Evolutionary conservation across 2,113 vertebrate species (phyloP), one percentile per base, ranked within the genome.

Genomic region (Thunnus maccoyii): DNA sequence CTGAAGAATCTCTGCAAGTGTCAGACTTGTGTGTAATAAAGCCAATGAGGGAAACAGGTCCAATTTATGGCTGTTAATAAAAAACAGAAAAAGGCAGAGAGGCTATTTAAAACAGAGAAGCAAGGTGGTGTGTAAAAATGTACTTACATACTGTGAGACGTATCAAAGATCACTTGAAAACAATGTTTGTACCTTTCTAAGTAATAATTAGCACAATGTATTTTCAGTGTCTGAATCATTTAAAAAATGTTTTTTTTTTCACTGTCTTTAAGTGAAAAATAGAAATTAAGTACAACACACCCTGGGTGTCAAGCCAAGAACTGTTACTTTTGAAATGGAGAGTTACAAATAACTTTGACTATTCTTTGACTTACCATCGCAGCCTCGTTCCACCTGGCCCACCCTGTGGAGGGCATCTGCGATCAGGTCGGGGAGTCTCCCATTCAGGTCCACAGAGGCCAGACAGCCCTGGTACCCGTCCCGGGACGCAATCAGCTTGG

Each of bases 391-490:
- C 89, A 98, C 96, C 92, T 97, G 96, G 22, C 96, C 97, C 84
- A 97, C 96, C 82, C 96, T 95, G 93, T 97, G 97, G 94, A 97
- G 96, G 89, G 97, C 97, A 66, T 98, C 97, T 0, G 95, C 95
- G 8, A 98, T 95, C 94, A 98, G 96, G 94, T 98, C 96, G 0
- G 97, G 97, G 88, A 98, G 96, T 91, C 97, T 96, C 87, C 97
- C 97, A 2, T 98, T 98, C 87, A 98, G 95, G 91, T 98, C 97
- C 82, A 97, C 94, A 0, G 97, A 98, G 86, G 97, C 97, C 93
- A 98, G 88, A 89, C 97, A 98, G 87, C 97, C 97, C 93, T 98
- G 97, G 86, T 97, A 98, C 75, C 97, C 97, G 2, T 97, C 97
- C 83, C 97, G 95, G 86, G 97, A 97, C 36, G 97, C 97, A 52